These are phyloP conservation scores for Microctenopoma stevenorrisi DNA, from an alignment of 2,797 vertebrate species.

Conservation along the genomic window DNA sequence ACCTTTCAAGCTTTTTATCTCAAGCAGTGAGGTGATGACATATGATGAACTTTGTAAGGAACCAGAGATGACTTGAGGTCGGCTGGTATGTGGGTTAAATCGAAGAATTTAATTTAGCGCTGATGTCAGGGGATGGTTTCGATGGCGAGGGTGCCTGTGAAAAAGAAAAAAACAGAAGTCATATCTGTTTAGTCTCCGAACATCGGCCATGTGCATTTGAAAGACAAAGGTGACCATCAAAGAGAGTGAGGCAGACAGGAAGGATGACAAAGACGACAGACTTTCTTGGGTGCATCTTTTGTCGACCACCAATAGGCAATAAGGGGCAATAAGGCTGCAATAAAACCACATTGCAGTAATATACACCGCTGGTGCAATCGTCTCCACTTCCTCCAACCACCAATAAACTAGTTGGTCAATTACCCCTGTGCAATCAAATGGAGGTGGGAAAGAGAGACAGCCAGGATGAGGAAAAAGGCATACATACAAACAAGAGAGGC, in stretches of 20 bases:
- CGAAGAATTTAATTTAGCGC: not conserved
- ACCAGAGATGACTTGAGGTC: not conserved
- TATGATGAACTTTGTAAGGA: conserved; percentile 1
- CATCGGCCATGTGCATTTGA: not conserved
- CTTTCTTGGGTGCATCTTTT: conserved; percentile 62
- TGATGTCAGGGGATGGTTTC: not conserved
- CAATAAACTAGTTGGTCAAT: conserved; percentile 75
- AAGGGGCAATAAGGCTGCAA: conserved; percentile 61
- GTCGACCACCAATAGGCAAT: conserved; percentile 63
- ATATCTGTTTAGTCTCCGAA: conserved; percentile 1
- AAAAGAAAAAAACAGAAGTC: not conserved
- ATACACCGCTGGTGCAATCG: conserved; percentile 64
- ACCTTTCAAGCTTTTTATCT: conserved; percentile 6
- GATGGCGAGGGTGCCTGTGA: not conserved
- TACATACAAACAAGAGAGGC: conserved; percentile 22
- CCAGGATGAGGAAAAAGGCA: conserved; percentile 20
- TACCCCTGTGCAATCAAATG: conserved; percentile 64
- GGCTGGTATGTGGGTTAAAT: not conserved
- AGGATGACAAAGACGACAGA: conserved; percentile 47
- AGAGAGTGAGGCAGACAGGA: conserved; percentile 45
- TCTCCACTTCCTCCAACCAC: conserved; percentile 66
- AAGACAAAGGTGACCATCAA: conserved; percentile 13
- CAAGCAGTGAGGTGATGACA: conserved; percentile 4
- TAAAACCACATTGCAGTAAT: conserved; percentile 69
- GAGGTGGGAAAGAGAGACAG: conserved; percentile 46